A percentile compares a stretch with the other conserved stretches of the same genome.
phyloP scores from a whole-genome alignment of 2,888 invertebrate species.

The Thereva nobilitata region DNA sequence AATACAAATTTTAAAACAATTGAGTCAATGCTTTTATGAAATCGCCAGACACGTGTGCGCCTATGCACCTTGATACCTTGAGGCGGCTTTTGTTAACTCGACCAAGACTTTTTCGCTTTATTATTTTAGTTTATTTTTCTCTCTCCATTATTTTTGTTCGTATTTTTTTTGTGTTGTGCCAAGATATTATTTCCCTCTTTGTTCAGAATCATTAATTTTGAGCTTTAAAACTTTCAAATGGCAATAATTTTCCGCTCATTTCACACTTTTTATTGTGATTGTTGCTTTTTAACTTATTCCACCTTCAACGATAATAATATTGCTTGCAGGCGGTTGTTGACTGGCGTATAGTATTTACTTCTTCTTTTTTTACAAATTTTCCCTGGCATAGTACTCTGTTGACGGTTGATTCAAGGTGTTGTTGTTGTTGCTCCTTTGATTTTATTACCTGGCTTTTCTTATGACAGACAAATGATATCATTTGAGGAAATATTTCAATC shows the following conservation, averaged over 20 bases:
- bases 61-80: too few species aligned
- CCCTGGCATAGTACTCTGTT: background rate
- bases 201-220: background rate
- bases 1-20: too few species aligned
- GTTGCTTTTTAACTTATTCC: background rate
- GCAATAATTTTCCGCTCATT: background rate
- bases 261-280: background rate
- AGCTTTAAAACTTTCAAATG: background rate
- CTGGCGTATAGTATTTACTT: background rate
- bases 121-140: too few species aligned
- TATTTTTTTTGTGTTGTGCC: constrained; percentile 12
- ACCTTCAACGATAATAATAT: background rate
- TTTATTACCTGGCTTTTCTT: too few species aligned
- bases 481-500: constrained; percentile 27
- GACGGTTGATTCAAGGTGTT: too few species aligned
- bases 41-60: too few species aligned
- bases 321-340: background rate
- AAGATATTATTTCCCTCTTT: constrained; percentile 1
- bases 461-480: constrained; percentile 18
- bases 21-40: too few species aligned
- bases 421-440: too few species aligned
- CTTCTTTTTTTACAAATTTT: constrained; percentile 12
- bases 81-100: too few species aligned
- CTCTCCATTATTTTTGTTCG: too few species aligned
- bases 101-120: too few species aligned